Conservation (phyloP, 2,888 invertebrate species). For the Malacosoma neustria region DNA sequence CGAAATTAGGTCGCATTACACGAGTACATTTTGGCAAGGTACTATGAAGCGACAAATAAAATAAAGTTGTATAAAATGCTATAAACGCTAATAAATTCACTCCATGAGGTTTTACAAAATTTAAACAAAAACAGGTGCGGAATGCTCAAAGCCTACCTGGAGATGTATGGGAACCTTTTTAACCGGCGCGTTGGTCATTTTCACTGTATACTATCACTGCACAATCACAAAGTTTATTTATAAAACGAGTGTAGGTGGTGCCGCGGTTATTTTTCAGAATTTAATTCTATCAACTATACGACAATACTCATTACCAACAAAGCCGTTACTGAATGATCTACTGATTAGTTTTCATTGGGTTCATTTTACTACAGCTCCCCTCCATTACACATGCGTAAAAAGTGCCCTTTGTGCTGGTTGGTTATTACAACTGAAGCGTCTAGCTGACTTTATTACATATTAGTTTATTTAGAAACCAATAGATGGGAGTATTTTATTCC, state of each 20-base stretch:
- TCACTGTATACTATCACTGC: conserved; percentile 46
- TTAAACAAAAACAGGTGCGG: conserved; percentile 40
- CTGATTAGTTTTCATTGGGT: conserved; percentile 49
- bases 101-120: conserved; percentile 17
- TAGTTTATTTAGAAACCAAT: conserved; percentile 8
- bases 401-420: conserved; percentile 34
- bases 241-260: conserved; percentile 50
- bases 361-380: conserved; percentile 50
- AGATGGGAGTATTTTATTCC: conserved; percentile 28
- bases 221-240: conserved; percentile 56
- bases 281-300: conserved; percentile 14
- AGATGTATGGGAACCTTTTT: conserved; percentile 97
- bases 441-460: not conserved
- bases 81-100: conserved; percentile 1
- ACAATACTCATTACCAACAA: conserved; percentile 26
- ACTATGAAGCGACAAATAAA: not conserved
- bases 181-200: conserved; percentile 84
- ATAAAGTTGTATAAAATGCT: not conserved
- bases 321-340: conserved; percentile 47
- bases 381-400: conserved; percentile 61
- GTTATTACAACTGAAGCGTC: conserved; percentile 11
- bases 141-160: conserved; percentile 77
- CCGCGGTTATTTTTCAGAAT: conserved; percentile 32
- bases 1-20: conserved; percentile 33
- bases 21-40: conserved; percentile 12